These are phyloP conservation scores for Merops nubicus DNA, from an alignment of 2,113 vertebrate species.

Conservation along the genomic window DNA sequence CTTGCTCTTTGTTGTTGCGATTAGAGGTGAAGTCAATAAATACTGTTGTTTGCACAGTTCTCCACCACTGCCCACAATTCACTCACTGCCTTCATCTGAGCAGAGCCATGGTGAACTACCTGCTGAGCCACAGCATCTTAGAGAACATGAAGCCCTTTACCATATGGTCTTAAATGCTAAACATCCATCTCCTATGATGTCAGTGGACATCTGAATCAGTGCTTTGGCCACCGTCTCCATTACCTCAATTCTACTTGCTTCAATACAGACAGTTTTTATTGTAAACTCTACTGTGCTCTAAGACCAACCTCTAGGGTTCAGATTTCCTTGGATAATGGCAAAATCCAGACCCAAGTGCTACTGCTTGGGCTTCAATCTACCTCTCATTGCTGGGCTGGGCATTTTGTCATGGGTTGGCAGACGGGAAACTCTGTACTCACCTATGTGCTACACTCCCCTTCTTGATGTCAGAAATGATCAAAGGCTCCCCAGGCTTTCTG, in stretches of 20 bases:
- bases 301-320: background rate
- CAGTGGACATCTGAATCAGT: background rate
- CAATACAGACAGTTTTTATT: background rate
- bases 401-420: background rate
- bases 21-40: conserved; percentile 12
- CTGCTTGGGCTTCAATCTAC: background rate
- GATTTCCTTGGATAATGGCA: background rate
- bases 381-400: background rate
- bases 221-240: background rate
- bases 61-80: background rate
- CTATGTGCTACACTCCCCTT: conserved; percentile 97
- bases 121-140: background rate
- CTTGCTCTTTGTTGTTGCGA: background rate
- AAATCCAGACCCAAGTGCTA: background rate
- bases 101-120: background rate
- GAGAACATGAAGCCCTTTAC: background rate
- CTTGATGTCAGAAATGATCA: conserved; percentile 97
- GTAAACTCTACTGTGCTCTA: background rate
- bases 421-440: conserved; percentile 67
- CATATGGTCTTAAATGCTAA: background rate
- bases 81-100: background rate
- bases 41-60: background rate
- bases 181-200: background rate
- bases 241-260: background rate
- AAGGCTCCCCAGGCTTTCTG: conserved; percentile 90